Percentiles rank a stretch among this genome's conserved stretches.
Conservation (phyloP, 2,888 invertebrate genomes). For the Parnassius apollo region DNA sequence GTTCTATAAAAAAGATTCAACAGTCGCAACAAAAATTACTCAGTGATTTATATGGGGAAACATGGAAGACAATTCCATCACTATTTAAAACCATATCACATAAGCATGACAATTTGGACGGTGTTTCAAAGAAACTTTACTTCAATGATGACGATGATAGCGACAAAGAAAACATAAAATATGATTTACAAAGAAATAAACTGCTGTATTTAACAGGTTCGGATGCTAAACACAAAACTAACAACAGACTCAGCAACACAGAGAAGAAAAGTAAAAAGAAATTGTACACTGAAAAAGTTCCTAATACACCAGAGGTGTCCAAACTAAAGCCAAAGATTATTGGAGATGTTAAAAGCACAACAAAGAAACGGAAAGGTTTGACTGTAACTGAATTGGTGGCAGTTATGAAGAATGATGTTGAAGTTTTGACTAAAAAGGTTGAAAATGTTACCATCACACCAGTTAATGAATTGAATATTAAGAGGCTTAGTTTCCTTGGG, state of each 20-base stretch:
- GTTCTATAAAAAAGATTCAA: conserved; percentile 64
- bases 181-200: conserved; percentile 50
- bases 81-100: conserved; percentile 59
- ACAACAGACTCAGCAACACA: conserved; percentile 40
- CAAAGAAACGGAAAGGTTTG: conserved; percentile 58
- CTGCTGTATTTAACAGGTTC: conserved; percentile 61
- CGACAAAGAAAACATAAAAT: conserved; percentile 63
- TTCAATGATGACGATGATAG: conserved; percentile 59
- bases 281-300: conserved; percentile 62
- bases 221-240: conserved; percentile 50
- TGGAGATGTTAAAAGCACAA: conserved; percentile 52
- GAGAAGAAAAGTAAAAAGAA: conserved; percentile 64
- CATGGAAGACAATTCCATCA: conserved; percentile 76
- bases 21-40: conserved; percentile 66
- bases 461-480: conserved; percentile 37
- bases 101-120: conserved; percentile 49
- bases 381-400: conserved; percentile 65
- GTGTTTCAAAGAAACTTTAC: conserved; percentile 55
- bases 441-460: conserved; percentile 46
- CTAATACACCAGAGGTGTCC: conserved; percentile 56
- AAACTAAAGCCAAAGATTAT: conserved; percentile 40
- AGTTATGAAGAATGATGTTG: conserved; percentile 48
- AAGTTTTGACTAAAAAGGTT: conserved; percentile 46
- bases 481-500: conserved; percentile 73
- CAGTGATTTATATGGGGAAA: conserved; percentile 78